phyloP scores from a whole-genome alignment of 2,888 invertebrate species.

The Arctia plantaginis region DNA sequence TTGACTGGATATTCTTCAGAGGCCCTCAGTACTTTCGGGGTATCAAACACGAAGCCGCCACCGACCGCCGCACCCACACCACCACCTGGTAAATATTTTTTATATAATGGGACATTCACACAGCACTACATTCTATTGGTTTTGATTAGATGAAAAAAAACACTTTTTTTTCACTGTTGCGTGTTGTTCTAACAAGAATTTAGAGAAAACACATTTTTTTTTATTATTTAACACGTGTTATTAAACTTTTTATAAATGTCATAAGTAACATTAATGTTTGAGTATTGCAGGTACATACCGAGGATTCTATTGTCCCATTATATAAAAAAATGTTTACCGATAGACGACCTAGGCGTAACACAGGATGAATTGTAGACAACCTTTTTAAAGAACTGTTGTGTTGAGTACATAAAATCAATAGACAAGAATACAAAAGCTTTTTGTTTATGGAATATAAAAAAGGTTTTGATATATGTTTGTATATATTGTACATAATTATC shows the following conservation, averaged over 20 bases:
- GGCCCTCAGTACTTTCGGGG: slow-evolving; percentile 90
- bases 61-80: slow-evolving; percentile 85
- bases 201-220: slow-evolving; percentile 37
- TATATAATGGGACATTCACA: slow-evolving; percentile 74
- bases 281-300: slow-evolving; percentile 46
- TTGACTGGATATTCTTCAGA: slow-evolving; percentile 82
- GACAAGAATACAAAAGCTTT: slow-evolving; percentile 4
- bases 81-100: slow-evolving; percentile 85
- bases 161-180: slow-evolving; percentile 33
- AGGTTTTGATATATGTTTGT: slow-evolving; percentile 19
- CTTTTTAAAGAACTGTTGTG: slow-evolving; percentile 2
- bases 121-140: slow-evolving; percentile 38
- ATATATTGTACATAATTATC: slow-evolving; percentile 33
- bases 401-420: neutral
- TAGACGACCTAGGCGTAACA: slow-evolving; percentile 17
- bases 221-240: slow-evolving; percentile 30
- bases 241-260: slow-evolving; percentile 34
- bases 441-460: neutral
- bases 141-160: slow-evolving; percentile 32
- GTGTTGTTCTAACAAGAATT: slow-evolving; percentile 25
- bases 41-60: slow-evolving; percentile 87
- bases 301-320: slow-evolving; percentile 55
- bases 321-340: slow-evolving; percentile 57
- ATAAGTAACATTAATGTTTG: slow-evolving; percentile 31
- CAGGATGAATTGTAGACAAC: slow-evolving; percentile 11